Base-by-base conservation (phyloP, 2,888 invertebrate species). In the Diloba caeruleocephala region DNA sequence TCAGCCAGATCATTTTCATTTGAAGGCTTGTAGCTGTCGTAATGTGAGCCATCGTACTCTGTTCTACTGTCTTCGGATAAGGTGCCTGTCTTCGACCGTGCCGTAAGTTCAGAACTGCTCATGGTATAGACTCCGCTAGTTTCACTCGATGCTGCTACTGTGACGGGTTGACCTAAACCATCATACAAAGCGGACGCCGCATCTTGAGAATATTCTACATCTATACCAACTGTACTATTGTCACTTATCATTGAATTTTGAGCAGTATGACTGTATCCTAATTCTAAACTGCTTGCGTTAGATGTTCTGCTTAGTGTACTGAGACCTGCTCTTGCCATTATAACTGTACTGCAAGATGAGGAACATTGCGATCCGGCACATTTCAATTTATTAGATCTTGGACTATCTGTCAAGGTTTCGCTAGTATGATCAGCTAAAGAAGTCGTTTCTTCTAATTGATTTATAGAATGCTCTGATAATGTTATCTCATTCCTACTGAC, bases 301-400 rank as follows among this genome's bases (percentile, higher is more conserved):
- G 97, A 97, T 57, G 96, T 94, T 74, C 96, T 94, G 69, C 96
- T 94, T 41, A 94, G 79, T 8, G 94, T 87, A 53, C 88, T 92
- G 13, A 91, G 81, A 34, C 94, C 93, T 19, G 94, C 91, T 69
- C 94, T 89, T 6, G 94, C 89, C 71, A 97, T 96, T 68, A 97
- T 97, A n/a, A 97, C 97, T 25, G 97, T 97, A 78, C 97, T 97
- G 82, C 97, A 97, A 17, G 97, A 97, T 43, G 97, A 97, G 49
- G 97, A 97, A 85, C 97, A 97, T 82, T 97, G 97, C 17, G 97
- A 97, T 44, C 96, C 96, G 33, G 96, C 94, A 80, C 96, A 96
- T 85, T 96, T 93, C 21, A 92, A 89, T 76, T 94, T 94, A 71
- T 91, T 94, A 32, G 95, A 94, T 38, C 88, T 88, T 25, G 95